Conservation (phyloP, 2,113 vertebrate genomes). For the Emydocephalus ijimae region DNA sequence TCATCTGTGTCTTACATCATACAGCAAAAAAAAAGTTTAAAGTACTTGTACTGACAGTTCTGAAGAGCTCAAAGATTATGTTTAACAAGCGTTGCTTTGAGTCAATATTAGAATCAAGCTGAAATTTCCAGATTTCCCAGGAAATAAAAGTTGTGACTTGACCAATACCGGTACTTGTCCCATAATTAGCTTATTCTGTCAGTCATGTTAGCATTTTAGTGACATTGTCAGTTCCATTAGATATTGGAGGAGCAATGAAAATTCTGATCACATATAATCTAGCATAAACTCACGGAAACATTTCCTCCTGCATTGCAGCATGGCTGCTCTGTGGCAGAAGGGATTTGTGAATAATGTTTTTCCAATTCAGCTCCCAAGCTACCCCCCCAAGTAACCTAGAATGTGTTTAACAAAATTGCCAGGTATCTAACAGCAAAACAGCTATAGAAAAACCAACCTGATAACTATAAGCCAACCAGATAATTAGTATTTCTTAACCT, state of each 20-base stretch:
- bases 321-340: constrained; percentile 17
- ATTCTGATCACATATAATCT: constrained; percentile 27
- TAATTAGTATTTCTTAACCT: background rate
- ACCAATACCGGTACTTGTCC: background rate
- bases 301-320: constrained; percentile 38
- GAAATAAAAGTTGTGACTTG: background rate
- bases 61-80: background rate
- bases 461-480: background rate
- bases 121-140: background rate
- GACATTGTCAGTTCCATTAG: constrained; percentile 13
- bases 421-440: constrained; percentile 37
- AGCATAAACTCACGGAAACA: constrained; percentile 47
- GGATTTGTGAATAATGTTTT: constrained; percentile 19
- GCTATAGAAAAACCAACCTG: background rate
- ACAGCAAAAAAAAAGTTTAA: background rate
- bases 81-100: background rate
- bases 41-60: background rate
- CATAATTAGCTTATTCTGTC: background rate
- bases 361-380: constrained; percentile 11
- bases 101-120: fast-evolving
- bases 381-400: constrained; percentile 23
- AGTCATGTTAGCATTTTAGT: background rate
- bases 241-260: constrained; percentile 39
- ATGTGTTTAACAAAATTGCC: background rate
- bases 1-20: background rate